Evolutionary conservation across 2,888 invertebrate species (phyloP), one percentile per base, ranked within the genome.

Genomic region (Acanthosepion lycidas): DNA sequence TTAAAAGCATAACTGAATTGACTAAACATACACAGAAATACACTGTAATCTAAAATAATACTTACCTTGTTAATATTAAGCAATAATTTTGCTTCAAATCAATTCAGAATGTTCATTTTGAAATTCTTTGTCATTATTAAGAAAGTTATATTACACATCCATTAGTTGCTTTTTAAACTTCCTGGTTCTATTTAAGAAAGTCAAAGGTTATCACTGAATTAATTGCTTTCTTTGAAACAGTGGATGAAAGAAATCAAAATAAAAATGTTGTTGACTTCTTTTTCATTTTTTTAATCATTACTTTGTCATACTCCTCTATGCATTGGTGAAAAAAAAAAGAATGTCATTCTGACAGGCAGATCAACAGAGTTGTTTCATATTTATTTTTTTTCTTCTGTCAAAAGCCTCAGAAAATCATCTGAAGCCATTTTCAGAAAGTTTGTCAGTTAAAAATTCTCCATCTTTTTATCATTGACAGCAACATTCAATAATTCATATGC

Each of bases 201-300:
- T 78, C 78, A 78, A 78, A 78, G n/a, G n/a, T 78, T n/a, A n/a
- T 78, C n/a, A 78, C n/a, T n/a, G n/a, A 78, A 78, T 78, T 78
- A 78, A 78, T 78, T 78, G 78, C n/a, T 15, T 78, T 33, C 78
- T 78, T 78, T 78, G 78, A 78, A 15, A n/a, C 78, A 78, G 0
- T n/a, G n/a, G 78, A 78, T 78, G 15, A 78, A 78, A 33, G 59
- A 59, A 33, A n/a, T 78, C 3, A 78, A 23, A 28, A 28, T 23
- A 64, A 78, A 78, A n/a, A 78, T n/a, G 12, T 59, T 78, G n/a
- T 78, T 78, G 4, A 78, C 18, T 33, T 78, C 12, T 5, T 78
- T 78, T 33, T 18, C 15, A 9, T n/a, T 78, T 78, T 78, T n/a
- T n/a, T 18, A 42, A n/a, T 78, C 78, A 28, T 78, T 78, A 8